These are phyloP conservation scores for Daptonema setosum DNA, from an alignment of 2,888 invertebrate species.

Conservation along the genomic window DNA sequence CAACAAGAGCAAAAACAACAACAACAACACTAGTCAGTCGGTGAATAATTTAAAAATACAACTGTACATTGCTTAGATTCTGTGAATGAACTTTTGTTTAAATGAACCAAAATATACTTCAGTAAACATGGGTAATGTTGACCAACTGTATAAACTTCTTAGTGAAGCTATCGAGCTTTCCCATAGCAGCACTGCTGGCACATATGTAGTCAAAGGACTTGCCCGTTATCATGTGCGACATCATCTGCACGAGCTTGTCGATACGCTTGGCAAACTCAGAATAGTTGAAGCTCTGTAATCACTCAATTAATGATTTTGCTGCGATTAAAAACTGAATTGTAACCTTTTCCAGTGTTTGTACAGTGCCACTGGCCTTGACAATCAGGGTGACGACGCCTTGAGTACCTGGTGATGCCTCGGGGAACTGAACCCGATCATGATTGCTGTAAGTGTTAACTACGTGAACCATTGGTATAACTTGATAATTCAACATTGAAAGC, in stretches of 20 bases:
- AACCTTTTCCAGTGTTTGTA: constrained; percentile 1
- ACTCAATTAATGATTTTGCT: not conserved
- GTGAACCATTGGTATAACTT: not conserved
- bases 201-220: constrained; percentile 10
- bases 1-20: too few species aligned
- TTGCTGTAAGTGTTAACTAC: not conserved
- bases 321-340: not conserved
- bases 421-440: not conserved
- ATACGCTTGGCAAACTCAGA: too few species aligned
- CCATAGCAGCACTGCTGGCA: constrained; percentile 8
- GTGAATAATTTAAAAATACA: too few species aligned
- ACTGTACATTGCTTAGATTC: too few species aligned
- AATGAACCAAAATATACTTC: not conserved
- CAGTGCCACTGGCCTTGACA: not conserved
- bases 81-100: too few species aligned
- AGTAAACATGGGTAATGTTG: not conserved
- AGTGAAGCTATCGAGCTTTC: constrained; percentile 4
- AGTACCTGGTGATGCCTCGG: not conserved
- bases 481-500: too few species aligned
- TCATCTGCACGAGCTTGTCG: constrained; percentile 7
- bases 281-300: constrained; percentile 1
- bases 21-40: too few species aligned
- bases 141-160: constrained; percentile 7
- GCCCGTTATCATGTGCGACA: constrained; percentile 10
- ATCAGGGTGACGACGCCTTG: not conserved